These are phyloP conservation scores for Myotis planiceps DNA, from an alignment of 2,797 vertebrate genomes.

Conservation along the genomic window DNA sequence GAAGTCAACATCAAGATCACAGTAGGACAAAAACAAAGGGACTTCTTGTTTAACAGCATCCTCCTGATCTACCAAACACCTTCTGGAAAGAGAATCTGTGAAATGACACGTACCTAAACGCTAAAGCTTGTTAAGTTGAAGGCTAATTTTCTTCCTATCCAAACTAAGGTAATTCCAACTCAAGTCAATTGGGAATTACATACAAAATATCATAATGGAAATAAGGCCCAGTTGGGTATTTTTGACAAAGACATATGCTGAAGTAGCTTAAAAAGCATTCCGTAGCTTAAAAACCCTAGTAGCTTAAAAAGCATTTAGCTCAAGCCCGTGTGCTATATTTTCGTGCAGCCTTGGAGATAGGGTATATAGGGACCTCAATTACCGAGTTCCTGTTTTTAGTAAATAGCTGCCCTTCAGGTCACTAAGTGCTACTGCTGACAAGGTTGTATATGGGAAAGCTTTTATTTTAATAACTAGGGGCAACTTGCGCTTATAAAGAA, in stretches of 20 bases:
- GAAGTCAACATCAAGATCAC: not conserved
- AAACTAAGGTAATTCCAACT: not conserved
- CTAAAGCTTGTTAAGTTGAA: not conserved
- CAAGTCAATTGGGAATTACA: slow-evolving; percentile 13
- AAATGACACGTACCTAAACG: not conserved
- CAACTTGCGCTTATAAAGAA: slow-evolving; percentile 61
- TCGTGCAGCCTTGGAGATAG: not conserved
- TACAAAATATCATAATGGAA: slow-evolving; percentile 17
- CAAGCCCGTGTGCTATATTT: not conserved
- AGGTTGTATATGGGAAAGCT: slow-evolving; percentile 66
- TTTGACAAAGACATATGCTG: slow-evolving; percentile 34
- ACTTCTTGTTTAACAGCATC: not conserved
- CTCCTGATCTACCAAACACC: not conserved
- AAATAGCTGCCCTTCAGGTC: slow-evolving; percentile 70
- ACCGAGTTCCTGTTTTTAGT: slow-evolving; percentile 66
- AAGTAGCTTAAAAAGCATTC: not conserved
- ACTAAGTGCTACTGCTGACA: slow-evolving; percentile 73
- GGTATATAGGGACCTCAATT: slow-evolving; percentile 35
- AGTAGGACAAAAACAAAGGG: not conserved
- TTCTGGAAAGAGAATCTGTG: not conserved
- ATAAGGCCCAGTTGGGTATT: not conserved
- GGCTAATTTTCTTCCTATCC: not conserved
- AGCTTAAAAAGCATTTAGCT: slow-evolving; percentile 66
- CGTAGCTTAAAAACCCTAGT: not conserved
- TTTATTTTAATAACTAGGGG: slow-evolving; percentile 75